Conservation (phyloP, 2,113 vertebrate genomes). For the Cranoglanis bouderius region DNA sequence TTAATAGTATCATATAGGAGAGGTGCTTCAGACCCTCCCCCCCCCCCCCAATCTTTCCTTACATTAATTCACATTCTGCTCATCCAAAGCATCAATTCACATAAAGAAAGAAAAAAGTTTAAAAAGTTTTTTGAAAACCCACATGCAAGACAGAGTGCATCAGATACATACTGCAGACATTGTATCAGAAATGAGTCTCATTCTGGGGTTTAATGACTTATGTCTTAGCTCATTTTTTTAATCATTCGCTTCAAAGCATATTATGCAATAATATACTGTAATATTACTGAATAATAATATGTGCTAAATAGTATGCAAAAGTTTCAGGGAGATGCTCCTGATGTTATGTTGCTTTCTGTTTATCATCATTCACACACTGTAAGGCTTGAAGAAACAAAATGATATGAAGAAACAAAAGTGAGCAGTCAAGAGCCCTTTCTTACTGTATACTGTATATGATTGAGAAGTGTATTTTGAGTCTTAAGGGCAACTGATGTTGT, state of each 20-base stretch:
- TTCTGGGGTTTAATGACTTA: not conserved
- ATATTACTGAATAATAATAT: not conserved
- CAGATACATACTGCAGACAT: not conserved
- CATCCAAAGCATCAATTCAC: constrained; percentile 37
- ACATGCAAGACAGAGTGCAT: not conserved
- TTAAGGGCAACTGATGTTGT: not conserved
- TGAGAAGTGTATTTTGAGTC: not conserved
- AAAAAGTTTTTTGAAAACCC: not conserved
- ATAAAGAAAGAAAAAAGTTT: constrained; percentile 47
- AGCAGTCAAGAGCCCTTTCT: not conserved
- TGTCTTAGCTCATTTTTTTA: not conserved
- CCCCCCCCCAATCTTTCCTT: constrained; percentile 5
- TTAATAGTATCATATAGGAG: constrained; percentile 19
- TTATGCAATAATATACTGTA: not conserved
- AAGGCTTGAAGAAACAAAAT: too few species aligned
- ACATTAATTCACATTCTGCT: not conserved
- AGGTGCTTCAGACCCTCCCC: constrained; percentile 25
- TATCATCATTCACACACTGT: not conserved
- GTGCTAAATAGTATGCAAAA: not conserved
- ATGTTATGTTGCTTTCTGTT: not conserved
- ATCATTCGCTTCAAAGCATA: not conserved
- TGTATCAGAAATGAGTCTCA: not conserved
- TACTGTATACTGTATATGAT: not conserved
- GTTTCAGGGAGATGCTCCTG: not conserved
- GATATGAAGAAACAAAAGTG: not conserved